A percentile compares a stretch with the other conserved stretches of the same genome.
Conservation (phyloP, 2,797 vertebrate genomes). For the Anolis apletophallus region DNA sequence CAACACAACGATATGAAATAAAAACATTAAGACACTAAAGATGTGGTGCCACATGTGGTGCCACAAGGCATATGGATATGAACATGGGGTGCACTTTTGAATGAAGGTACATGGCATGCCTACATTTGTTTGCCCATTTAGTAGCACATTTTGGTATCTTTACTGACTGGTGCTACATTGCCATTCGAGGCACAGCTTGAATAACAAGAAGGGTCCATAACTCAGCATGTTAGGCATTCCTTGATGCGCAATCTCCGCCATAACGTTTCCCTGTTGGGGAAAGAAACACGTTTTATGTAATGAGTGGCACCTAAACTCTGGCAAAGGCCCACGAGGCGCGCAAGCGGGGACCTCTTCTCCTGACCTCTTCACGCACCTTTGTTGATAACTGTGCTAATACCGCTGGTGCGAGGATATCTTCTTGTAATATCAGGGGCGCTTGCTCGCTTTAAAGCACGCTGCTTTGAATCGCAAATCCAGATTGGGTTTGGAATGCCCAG, state of each 20-base stretch:
- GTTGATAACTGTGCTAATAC: not conserved
- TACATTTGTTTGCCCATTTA: not conserved
- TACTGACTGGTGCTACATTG: no score
- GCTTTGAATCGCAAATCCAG: conserved; percentile 56
- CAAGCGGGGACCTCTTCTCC: not conserved
- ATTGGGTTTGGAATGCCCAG: conserved; percentile 52
- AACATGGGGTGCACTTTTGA: no score
- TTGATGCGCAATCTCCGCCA: no score
- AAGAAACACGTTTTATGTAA: not conserved
- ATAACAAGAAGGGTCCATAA: no score
- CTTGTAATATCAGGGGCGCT: conserved; percentile 37
- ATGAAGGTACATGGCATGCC: not conserved
- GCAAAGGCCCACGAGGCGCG: no score
- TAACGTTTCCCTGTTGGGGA: no score
- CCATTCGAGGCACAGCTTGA: no score
- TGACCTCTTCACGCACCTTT: not conserved
- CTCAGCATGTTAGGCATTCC: no score
- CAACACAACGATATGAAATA: no score
- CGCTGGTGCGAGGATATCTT: not conserved
- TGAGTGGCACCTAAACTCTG: not conserved
- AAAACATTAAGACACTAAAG: no score
- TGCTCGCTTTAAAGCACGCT: conserved; percentile 40
- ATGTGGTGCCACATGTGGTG: no score
- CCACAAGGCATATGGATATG: no score
- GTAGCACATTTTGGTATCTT: not conserved